These are phyloP conservation scores for Hippocampus mohnikei DNA, from an alignment of 2,113 vertebrate species.

Conservation along the genomic window DNA sequence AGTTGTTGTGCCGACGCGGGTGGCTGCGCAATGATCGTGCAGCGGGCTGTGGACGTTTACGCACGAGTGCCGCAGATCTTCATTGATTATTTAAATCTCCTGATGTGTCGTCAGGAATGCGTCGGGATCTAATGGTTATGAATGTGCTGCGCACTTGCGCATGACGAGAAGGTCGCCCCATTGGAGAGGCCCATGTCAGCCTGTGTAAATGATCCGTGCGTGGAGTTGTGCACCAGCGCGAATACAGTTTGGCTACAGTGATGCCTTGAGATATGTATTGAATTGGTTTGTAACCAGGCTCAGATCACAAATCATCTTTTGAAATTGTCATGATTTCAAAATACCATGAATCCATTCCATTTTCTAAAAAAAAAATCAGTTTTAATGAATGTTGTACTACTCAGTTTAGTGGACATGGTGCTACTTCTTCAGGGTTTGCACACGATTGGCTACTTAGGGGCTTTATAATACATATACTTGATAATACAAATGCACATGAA, in stretches of 20 bases:
- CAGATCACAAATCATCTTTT: neutral
- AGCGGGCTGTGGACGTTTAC: neutral
- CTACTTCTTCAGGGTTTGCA: too few relatives aligned
- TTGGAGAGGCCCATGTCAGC: neutral
- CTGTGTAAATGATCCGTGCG: neutral
- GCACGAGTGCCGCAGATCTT: neutral
- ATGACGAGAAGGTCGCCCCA: neutral
- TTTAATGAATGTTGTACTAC: too few relatives aligned
- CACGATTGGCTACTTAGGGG: too few relatives aligned
- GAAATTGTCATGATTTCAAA: neutral
- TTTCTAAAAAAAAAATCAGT: too few relatives aligned
- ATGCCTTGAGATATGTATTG: neutral
- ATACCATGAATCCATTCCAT: too few relatives aligned
- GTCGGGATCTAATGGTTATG: constrained; percentile 1
- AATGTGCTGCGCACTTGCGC: neutral
- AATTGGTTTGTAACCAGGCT: neutral
- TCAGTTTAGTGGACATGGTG: too few relatives aligned
- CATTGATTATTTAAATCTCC: constrained; percentile 6
- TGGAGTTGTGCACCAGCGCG: neutral
- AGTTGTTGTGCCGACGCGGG: neutral
- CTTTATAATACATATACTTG: too few relatives aligned
- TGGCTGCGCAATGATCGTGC: neutral
- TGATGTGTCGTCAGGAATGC: neutral
- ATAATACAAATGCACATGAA: too few relatives aligned
- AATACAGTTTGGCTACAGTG: neutral